Base-by-base conservation (phyloP, 2,888 invertebrate genomes). In the Shargacucullia verbasci region DNA sequence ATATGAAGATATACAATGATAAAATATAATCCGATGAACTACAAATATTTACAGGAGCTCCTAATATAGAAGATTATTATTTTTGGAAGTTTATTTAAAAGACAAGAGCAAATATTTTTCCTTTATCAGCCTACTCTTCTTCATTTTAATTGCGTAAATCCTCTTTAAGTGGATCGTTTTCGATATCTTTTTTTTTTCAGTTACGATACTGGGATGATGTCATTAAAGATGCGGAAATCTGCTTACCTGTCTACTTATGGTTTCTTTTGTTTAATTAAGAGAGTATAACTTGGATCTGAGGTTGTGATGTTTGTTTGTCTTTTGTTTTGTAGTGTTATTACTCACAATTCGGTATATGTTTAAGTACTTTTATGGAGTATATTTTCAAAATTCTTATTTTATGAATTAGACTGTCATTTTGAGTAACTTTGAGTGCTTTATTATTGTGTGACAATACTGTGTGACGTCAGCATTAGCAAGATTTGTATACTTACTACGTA, bases 141-240 rank as follows among this genome's bases (percentile, higher is more conserved):
- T 80, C 81, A 73, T 83, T 91, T 89, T 90, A 91, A 91, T 90
- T 90, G 89, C 85, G 82, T 80, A 87, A 91, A 91, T 90, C 90
- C 87, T 85, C 88, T 90, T 87, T 84, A 81, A 74, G 79, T 76
- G 80, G 81, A 83, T 87, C 81, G 76, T 78, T 85, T 81, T 80
- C 72, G 83, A 86, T 85, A 77, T 84, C 85, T 86, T 81, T 85
- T 86, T 85, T 84, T 85, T 85, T 85, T 52, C 80, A 78, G 63
- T 79, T 77, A 77, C 71, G 83, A 73, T 82, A 82, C 75, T 66
- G 72, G 70, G 70, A 79, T 76, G 77, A 81, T 80, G 78, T 85
- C 85, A 85, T 85, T 87, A 86, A 83, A 87, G 81, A 79, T 68
- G 76, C 68, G 77, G 72, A 83, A 85, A 85, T 84, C 80, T 77